Evolutionary conservation across 2,113 vertebrate species (phyloP), one percentile per base, ranked within the genome.

Genomic region (Spilogale gracilis): DNA sequence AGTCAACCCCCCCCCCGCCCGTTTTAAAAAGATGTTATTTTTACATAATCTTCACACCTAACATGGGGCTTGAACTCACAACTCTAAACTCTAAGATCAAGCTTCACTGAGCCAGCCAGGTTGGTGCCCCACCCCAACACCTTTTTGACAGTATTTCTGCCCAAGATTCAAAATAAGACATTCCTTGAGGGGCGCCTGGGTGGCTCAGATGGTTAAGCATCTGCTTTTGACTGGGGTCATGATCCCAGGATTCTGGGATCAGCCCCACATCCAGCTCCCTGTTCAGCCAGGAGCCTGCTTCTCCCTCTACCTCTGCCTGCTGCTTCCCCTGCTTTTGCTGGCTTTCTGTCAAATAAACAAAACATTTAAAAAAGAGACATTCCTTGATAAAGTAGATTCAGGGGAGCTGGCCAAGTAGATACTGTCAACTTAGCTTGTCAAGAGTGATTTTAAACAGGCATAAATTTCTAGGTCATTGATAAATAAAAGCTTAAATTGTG

Each of bases 91-190:
- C 73, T 45, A 50, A 50, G 25, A 78, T 78, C 45, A 50, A 50
- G 25, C 7, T 13, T 16, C 5, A 27, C 23, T 27, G 45, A 76
- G 73, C 45, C 73, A 76, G 73, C 23, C 73, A 76, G 73, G 73
- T 38, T 38, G 38, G 38, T 48, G 73, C 23, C 45, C 45, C 12
- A 1, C 21, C 25, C 23, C 20, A 3, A 48, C 13, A 30, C 45
- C 38, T 63, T 94, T 97, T 94, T 89, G 43, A 27, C n/a, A 85
- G 93, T 89, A 92, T 73, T 96, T 95, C 30, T 89, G 76, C n/a
- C 94, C 45, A 73, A 52, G 48, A 88, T 78, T 95, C 45, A 92
- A 88, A 90, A 83, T n/a, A 87, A 95, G n/a, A 67, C n/a, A n/a
- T 38, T 38, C 38, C 38, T 38, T 38, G 38, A 38, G 38, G 38